phyloP scores from a whole-genome alignment of 2,888 invertebrate species.

The Ophion ellenae region DNA sequence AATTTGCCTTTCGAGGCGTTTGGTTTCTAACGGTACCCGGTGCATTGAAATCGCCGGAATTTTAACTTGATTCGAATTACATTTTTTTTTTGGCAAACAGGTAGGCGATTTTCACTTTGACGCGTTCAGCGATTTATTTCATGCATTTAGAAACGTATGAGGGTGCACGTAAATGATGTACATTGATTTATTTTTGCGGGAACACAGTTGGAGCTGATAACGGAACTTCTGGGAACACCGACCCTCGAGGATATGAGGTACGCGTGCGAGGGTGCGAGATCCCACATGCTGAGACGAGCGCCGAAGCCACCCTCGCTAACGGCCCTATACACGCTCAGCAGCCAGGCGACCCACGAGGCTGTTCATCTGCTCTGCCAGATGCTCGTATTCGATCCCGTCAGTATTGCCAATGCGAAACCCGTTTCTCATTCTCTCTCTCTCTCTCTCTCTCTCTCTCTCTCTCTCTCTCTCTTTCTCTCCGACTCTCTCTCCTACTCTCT shows the following conservation, averaged over 20 bases:
- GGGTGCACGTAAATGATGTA: constrained; percentile 13
- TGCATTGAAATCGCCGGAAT: no score
- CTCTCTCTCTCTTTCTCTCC: background rate
- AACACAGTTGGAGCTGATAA: constrained; percentile 96
- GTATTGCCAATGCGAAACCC: constrained; percentile 76
- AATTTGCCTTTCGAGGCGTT: no score
- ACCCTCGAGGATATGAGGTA: constrained; percentile 97
- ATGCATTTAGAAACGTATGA: background rate
- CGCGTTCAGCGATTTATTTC: background rate
- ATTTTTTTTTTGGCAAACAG: no score
- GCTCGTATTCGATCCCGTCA: constrained; percentile 98
- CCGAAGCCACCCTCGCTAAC: constrained; percentile 95
- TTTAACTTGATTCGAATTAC: no score
- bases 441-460: background rate
- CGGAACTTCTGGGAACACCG: constrained; percentile 98
- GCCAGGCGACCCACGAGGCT: constrained; percentile 98
- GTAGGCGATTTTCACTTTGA: background rate
- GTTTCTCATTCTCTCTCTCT: constrained; percentile 9
- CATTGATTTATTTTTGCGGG: constrained; percentile 66
- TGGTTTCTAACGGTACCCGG: no score
- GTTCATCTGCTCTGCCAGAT: constrained; percentile 98
- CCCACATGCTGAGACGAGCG: constrained; percentile 95
- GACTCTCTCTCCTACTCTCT: background rate
- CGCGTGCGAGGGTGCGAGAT: constrained; percentile 97
- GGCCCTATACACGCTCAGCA: constrained; percentile 95